A percentile compares a stretch with the other conserved stretches of the same genome.
phyloP scores from a whole-genome alignment of 1,140 invertebrate genomes.

The Polypedilum vanderplanki region DNA sequence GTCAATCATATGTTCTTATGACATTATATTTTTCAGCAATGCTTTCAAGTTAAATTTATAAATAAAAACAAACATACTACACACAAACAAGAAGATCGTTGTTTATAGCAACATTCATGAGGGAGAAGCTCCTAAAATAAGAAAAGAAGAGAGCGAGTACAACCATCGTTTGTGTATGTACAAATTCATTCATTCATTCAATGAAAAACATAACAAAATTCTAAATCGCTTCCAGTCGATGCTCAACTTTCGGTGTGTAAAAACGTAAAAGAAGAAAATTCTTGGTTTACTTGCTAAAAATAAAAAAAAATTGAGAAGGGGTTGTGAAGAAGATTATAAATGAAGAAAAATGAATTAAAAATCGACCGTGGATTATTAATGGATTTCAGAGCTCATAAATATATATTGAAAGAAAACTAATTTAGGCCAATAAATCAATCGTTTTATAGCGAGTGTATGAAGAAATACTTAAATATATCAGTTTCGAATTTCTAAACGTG shows the following conservation, averaged over 20 bases:
- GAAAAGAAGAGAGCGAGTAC: no score
- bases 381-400: background rate
- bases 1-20: no score
- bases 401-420: background rate
- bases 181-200: conserved; percentile 2
- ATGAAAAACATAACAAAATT: background rate
- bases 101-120: conserved; percentile 1
- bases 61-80: no score
- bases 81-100: background rate
- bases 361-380: background rate
- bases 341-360: background rate
- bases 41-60: no score
- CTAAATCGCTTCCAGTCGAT: background rate
- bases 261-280: background rate
- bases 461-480: background rate
- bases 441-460: background rate
- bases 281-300: background rate
- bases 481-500: background rate
- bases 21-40: no score
- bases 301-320: background rate
- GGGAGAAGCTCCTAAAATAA: background rate
- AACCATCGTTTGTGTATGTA: background rate
- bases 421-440: background rate
- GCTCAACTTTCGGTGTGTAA: background rate
- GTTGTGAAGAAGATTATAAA: background rate